Percentiles rank a stretch among this genome's conserved stretches.
These are phyloP conservation scores for Pocillopora verrucosa DNA, from an alignment of 64 coral and sea anemone genomes.

Conservation along the genomic window DNA sequence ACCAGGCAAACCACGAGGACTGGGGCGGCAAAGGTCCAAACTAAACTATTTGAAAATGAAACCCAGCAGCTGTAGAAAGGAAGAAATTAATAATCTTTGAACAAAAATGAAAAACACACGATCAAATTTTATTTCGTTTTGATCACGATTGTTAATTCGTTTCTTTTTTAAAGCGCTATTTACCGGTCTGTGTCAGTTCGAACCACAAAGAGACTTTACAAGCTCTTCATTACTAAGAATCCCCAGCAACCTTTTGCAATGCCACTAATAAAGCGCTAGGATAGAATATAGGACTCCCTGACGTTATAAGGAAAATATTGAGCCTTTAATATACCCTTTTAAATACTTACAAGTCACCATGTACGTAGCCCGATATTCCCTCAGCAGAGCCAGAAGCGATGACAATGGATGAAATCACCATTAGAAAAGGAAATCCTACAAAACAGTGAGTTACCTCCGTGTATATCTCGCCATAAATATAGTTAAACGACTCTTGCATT, in stretches of 20 bases:
- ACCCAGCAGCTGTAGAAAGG: constrained; percentile 51
- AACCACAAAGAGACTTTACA: too few relatives aligned
- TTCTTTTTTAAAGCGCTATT: too few relatives aligned
- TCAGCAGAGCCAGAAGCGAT: not conserved
- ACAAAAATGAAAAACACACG: not conserved
- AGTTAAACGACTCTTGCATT: too few relatives aligned
- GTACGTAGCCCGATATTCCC: constrained; percentile 45
- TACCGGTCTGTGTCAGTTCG: too few relatives aligned
- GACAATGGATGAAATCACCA: constrained; percentile 25
- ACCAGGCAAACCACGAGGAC: constrained; percentile 45
- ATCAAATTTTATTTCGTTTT: not conserved
- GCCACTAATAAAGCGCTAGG: too few relatives aligned
- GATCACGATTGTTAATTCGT: not conserved
- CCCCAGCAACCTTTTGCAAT: too few relatives aligned
- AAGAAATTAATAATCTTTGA: not conserved
- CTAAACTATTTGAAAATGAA: constrained; percentile 51
- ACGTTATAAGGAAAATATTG: too few relatives aligned
- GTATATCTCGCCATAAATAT: not conserved
- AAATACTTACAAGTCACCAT: constrained; percentile 53
- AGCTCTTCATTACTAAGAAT: too few relatives aligned
- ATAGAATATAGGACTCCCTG: too few relatives aligned
- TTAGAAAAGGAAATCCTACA: constrained; percentile 49
- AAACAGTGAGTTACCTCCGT: not conserved
- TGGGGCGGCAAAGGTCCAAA: constrained; percentile 62
- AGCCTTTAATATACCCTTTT: too few relatives aligned